Conservation (phyloP, 2,113 vertebrate species). For the Eupsittula cactorum region DNA sequence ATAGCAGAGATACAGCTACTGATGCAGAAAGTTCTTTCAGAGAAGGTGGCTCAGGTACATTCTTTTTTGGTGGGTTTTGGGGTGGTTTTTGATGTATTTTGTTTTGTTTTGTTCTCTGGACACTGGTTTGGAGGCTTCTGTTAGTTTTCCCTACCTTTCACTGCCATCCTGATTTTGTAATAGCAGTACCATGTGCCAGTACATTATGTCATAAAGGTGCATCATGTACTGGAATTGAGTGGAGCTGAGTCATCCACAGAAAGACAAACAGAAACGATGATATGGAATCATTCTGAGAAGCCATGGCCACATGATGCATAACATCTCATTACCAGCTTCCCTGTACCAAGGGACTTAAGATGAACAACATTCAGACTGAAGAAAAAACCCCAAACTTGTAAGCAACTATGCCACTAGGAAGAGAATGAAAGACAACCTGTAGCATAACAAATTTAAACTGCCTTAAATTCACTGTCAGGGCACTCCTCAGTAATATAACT, state of each 20-base stretch:
- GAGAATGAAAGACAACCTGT: constrained; percentile 43
- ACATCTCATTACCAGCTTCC: not conserved
- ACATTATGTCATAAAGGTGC: not conserved
- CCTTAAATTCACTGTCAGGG: constrained; percentile 2
- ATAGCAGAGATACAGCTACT: not conserved
- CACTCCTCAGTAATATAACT: constrained; percentile 38
- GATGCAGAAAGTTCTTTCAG: not conserved
- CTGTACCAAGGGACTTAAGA: constrained; percentile 25
- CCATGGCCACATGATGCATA: not conserved
- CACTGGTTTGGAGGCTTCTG: not conserved
- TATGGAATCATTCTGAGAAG: not conserved
- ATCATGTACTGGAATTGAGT: not conserved
- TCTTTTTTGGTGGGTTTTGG: not conserved
- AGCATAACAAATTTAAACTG: constrained; percentile 32
- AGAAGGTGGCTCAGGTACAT: not conserved
- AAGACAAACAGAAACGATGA: not conserved
- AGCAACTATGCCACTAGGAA: constrained; percentile 55
- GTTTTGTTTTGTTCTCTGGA: not conserved
- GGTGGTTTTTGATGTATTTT: not conserved
- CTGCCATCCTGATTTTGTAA: not conserved
- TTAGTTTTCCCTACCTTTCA: not conserved
- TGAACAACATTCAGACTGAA: constrained; percentile 59
- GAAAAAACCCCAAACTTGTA: constrained; percentile 18
- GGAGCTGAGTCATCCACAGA: not conserved
- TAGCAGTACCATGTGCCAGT: not conserved